Evolutionary conservation across 2,888 invertebrate species (phyloP).

Genomic region (Sturmia bella): DNA sequence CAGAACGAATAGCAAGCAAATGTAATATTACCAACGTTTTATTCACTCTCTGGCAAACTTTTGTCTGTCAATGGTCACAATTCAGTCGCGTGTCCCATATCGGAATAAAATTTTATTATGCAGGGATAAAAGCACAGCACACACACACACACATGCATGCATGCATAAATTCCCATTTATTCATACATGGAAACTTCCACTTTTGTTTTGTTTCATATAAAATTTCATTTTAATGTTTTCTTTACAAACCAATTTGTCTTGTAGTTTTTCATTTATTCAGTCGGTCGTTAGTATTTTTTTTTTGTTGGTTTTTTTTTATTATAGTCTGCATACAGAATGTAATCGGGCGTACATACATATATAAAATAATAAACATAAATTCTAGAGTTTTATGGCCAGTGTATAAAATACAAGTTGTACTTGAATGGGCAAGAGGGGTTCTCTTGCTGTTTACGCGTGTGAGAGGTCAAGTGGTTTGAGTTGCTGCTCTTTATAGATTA

Average conservation of each 20-base stretch:
- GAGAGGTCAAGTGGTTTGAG: constrained; percentile 3
- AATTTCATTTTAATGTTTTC: constrained; percentile 49
- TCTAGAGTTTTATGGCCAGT: constrained; percentile 1
- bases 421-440: not conserved
- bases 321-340: constrained; percentile 41
- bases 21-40: not conserved
- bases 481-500: constrained; percentile 1
- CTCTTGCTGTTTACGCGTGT: not conserved
- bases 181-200: not conserved
- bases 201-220: constrained; percentile 7
- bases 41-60: not conserved
- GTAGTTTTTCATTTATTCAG: constrained; percentile 36
- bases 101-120: constrained; percentile 66
- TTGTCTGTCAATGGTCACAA: constrained; percentile 61
- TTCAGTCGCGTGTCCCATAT: constrained; percentile 73
- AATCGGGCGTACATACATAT: constrained; percentile 34
- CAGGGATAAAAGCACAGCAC: not conserved
- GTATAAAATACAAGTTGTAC: not conserved
- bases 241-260: constrained; percentile 64
- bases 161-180: too few species aligned
- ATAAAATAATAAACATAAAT: constrained; percentile 44
- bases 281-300: constrained; percentile 17
- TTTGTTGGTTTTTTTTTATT: constrained; percentile 17
- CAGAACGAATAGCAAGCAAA: not conserved
- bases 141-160: not conserved